phyloP scores from a whole-genome alignment of 2,888 invertebrate species.

The Agrotis clavis region DNA sequence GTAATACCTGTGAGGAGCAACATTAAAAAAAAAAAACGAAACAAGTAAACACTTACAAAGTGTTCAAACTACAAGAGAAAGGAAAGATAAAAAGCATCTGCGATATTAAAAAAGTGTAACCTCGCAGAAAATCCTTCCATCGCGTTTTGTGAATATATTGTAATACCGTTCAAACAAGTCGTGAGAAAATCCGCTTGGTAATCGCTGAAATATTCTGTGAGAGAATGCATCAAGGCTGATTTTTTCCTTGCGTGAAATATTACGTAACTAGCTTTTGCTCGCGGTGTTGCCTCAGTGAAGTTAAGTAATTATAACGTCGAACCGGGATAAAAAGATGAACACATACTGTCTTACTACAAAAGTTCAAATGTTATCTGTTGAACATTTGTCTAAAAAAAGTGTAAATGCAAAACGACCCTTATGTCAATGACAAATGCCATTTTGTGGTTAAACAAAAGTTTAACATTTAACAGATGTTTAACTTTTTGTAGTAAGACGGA shows the following conservation, averaged over 20 bases:
- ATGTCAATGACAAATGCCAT: too few species aligned
- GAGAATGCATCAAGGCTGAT: conserved; percentile 15
- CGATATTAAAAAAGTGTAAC: conserved; percentile 39
- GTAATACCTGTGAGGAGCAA: too few species aligned
- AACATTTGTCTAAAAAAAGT: too few species aligned
- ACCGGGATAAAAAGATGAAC: too few species aligned
- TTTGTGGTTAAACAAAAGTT: too few species aligned
- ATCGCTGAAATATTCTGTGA: conserved; percentile 38
- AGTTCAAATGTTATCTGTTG: too few species aligned
- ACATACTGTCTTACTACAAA: too few species aligned
- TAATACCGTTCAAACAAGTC: conserved; percentile 36
- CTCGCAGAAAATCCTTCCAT: conserved; percentile 39
- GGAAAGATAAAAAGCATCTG: conserved; percentile 33
- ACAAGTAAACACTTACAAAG: conserved; percentile 19
- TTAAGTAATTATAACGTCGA: too few species aligned
- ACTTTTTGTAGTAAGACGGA: too few species aligned
- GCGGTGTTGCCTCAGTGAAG: too few species aligned
- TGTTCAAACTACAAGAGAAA: conserved; percentile 11
- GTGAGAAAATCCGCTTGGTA: conserved; percentile 35
- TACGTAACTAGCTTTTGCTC: neutral
- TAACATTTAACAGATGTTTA: too few species aligned
- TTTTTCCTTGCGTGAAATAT: neutral
- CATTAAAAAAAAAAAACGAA: neutral
- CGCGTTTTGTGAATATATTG: conserved; percentile 29
- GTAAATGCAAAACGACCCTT: too few species aligned